These are phyloP conservation scores for Zoanthus sansibaricus DNA, from an alignment of 92 coral and sea anemone genomes.

Conservation along the genomic window DNA sequence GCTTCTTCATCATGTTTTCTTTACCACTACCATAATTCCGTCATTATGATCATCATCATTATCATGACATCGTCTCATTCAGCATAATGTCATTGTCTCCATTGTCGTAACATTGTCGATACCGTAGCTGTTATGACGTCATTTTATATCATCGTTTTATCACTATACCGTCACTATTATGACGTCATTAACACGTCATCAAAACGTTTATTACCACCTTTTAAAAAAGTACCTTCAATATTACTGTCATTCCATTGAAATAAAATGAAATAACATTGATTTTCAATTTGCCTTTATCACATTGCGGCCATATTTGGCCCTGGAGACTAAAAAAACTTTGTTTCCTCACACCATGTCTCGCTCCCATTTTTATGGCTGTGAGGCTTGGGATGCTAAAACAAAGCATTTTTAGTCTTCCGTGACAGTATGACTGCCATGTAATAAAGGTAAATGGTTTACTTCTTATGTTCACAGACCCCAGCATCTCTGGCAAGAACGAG, in stretches of 20 bases:
- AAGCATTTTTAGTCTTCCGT: not conserved
- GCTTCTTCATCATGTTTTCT: not conserved
- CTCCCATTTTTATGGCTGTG: too few relatives aligned
- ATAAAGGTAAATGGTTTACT: not conserved
- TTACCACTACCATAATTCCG: not conserved
- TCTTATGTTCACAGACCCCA: not conserved
- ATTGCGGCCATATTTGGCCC: too few relatives aligned
- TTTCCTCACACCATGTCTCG: too few relatives aligned
- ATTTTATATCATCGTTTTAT: not conserved
- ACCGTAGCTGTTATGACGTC: not conserved
- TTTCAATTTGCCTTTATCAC: too few relatives aligned
- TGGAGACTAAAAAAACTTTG: too few relatives aligned
- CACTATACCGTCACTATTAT: too few relatives aligned
- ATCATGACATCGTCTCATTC: not conserved
- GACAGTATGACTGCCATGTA: not conserved
- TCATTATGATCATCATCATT: not conserved
- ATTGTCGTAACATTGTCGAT: not conserved
- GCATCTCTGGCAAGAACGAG: constrained; percentile 23
- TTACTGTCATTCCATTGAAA: not conserved
- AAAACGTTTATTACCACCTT: not conserved
- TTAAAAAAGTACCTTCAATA: not conserved
- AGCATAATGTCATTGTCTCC: not conserved
- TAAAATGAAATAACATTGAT: too few relatives aligned
- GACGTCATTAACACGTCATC: not conserved
- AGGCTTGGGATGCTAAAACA: too few relatives aligned